Evolutionary conservation across 2,797 vertebrate species (phyloP).

Genomic region (Sitta carolinensis): DNA sequence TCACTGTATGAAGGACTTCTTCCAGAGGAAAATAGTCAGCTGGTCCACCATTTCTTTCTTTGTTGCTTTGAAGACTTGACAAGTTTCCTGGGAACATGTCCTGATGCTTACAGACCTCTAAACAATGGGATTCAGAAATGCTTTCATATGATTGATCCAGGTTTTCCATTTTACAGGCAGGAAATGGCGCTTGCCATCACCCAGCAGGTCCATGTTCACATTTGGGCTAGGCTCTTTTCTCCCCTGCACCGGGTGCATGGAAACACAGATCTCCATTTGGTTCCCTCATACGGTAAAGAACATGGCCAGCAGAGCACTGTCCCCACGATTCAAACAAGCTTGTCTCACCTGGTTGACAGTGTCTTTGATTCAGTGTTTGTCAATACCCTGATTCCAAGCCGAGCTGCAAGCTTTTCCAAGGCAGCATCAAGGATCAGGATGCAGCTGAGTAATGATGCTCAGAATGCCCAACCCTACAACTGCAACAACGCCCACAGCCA

Average conservation of each 20-base stretch:
- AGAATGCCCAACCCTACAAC: fast-evolving
- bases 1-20: neutral
- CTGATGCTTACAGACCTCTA: neutral
- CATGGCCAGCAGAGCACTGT: fast-evolving
- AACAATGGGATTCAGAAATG: neutral
- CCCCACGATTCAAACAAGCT: neutral
- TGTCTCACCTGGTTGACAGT: neutral
- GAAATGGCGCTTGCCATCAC: neutral
- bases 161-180: neutral
- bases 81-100: neutral
- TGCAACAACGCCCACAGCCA: fast-evolving
- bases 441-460: neutral
- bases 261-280: neutral
- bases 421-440: neutral
- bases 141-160: neutral
- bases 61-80: neutral
- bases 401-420: neutral
- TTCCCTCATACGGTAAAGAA: neutral
- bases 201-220: neutral
- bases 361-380: neutral
- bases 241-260: neutral
- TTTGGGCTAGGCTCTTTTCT: neutral
- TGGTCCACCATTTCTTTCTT: neutral
- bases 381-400: neutral
- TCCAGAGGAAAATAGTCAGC: neutral